These are phyloP conservation scores for Muricea muricata DNA, from an alignment of 92 coral and sea anemone genomes.

Conservation along the genomic window DNA sequence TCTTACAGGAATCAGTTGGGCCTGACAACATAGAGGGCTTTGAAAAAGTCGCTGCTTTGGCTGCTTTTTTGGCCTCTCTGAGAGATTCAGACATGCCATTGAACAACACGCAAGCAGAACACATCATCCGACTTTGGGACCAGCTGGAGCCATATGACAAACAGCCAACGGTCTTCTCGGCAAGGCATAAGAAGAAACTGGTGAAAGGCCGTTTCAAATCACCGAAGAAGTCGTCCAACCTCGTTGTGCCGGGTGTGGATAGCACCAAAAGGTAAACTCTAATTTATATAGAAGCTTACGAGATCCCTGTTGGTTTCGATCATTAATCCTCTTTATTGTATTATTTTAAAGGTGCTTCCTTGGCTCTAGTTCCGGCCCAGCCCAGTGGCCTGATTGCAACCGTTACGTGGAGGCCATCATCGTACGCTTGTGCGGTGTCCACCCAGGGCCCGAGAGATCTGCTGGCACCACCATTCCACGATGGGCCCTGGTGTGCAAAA, in stretches of 20 bases:
- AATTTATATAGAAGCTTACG: not conserved
- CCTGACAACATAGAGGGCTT: conserved; percentile 65
- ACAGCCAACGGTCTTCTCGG: conserved; percentile 48
- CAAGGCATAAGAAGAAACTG: conserved; percentile 59
- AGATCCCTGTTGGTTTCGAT: not conserved
- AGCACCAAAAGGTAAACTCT: conserved; percentile 60
- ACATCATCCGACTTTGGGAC: conserved; percentile 52
- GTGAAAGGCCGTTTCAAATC: conserved; percentile 61
- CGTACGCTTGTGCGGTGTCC: conserved; percentile 44
- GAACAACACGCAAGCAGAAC: conserved; percentile 48
- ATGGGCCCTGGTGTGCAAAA: conserved; percentile 52
- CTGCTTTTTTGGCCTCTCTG: conserved; percentile 41
- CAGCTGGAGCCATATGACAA: conserved; percentile 57
- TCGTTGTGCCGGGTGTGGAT: conserved; percentile 58
- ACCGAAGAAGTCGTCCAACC: conserved; percentile 25
- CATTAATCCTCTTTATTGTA: not conserved
- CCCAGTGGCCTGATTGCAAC: conserved; percentile 76
- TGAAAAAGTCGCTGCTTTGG: conserved; percentile 58
- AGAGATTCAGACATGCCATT: conserved; percentile 46
- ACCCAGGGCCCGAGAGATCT: conserved; percentile 47
- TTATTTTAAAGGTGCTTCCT: conserved; percentile 59
- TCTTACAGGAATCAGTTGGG: conserved; percentile 55
- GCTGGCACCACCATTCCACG: conserved; percentile 36
- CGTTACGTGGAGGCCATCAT: conserved; percentile 69
- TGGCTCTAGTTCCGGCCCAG: conserved; percentile 62